Evolutionary conservation across 2,113 vertebrate genomes (phyloP), one percentile per base, ranked within the genome.

Genomic region (Dipodomys spectabilis): DNA sequence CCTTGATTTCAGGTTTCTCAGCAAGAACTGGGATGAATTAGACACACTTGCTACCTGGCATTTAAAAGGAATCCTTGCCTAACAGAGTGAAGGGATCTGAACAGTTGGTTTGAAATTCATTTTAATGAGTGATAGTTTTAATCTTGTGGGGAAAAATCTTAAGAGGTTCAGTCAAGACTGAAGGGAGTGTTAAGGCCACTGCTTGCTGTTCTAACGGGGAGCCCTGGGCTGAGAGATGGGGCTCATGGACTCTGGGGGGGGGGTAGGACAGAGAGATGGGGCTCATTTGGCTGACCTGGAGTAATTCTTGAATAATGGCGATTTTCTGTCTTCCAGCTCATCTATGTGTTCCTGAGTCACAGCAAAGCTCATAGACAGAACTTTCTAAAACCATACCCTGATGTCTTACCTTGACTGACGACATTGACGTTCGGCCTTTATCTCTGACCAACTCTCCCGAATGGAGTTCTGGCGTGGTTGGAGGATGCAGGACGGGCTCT

Each of bases 1-100:
- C 62, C 68, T 71, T 67, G 27, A 57, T 68, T 90, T 71, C 82
- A 30, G 73, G 87, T 72, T 35, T 81, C 39, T 88, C 11, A 65
- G 18, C 35, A 94, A 91, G 53, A 65, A 19, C 32, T 84, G 68
- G 60, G 45, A 82, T 45, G 73, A 27, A 71, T n/a, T 78, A 45
- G 16, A 39, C 8, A 20, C 44, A 18, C 0, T 35, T 49, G 44
- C 28, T 60, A 6, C 28, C n/a, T 71, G 35, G 15, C 62, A 64
- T 77, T 45, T 22, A 53, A 75, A 75, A 88, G 6, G 16, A 90
- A 79, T 18, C 16, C 1, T 60, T 80, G 5, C 27, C 71, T 69
- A 8, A 23, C 44, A 1, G 6, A 45, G 27, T 5, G 30, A 78
- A 3, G n/a, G 6, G 3, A 7, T 71, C 68, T 75, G 32, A 75